Percentiles rank a stretch among this genome's conserved stretches.
Evolutionary conservation across 2,888 invertebrate species (phyloP).

Genomic region (Torymus auratus): DNA sequence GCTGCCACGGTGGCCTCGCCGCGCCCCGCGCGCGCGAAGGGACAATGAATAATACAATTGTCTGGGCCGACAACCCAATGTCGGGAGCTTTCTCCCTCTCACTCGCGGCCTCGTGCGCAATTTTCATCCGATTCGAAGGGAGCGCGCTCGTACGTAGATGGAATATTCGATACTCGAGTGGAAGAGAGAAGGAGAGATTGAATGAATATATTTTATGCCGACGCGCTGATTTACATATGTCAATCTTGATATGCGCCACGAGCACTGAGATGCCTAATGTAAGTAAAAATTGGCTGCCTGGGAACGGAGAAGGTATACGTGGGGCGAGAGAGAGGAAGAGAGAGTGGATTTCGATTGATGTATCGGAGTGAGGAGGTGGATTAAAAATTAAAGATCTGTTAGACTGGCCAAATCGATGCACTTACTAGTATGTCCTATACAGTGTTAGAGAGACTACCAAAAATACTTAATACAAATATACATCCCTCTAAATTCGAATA

Average conservation of each 20-base stretch:
- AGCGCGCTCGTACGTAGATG: background rate
- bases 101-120: slow-evolving; percentile 5
- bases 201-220: slow-evolving; percentile 4
- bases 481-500: too few relatives aligned
- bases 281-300: background rate
- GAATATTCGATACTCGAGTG: background rate
- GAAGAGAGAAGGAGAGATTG: too few relatives aligned
- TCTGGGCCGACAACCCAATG: slow-evolving; percentile 45
- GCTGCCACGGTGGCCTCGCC: background rate
- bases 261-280: background rate
- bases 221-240: background rate
- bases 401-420: too few relatives aligned
- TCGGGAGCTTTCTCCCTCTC: background rate
- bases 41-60: slow-evolving; percentile 61
- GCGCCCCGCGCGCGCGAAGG: slow-evolving; percentile 24
- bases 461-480: too few relatives aligned
- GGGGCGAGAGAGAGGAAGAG: too few relatives aligned
- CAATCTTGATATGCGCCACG: background rate
- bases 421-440: too few relatives aligned
- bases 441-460: too few relatives aligned
- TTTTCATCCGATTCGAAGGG: slow-evolving; percentile 23
- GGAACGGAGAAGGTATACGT: too few relatives aligned
- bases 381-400: too few relatives aligned
- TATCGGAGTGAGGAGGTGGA: too few relatives aligned
- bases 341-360: too few relatives aligned